phyloP scores from a whole-genome alignment of 2,113 vertebrate genomes.

The Phainopepla nitens region DNA sequence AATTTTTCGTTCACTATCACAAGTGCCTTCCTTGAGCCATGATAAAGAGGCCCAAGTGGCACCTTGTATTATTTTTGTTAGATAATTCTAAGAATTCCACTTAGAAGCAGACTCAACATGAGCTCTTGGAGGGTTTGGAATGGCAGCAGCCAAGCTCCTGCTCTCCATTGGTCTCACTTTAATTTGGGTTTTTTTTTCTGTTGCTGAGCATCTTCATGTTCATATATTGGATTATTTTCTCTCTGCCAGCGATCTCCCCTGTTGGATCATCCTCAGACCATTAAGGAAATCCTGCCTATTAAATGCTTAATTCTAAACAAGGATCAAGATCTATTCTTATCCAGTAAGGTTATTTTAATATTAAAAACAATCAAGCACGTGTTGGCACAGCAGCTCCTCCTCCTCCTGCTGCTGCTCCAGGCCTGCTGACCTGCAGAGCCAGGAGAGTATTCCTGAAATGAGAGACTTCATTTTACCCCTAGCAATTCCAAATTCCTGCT shows the following conservation, averaged over 20 bases:
- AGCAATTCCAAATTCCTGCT: neutral
- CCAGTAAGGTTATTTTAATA: neutral
- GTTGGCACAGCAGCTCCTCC: neutral
- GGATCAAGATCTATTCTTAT: neutral
- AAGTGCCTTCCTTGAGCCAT: accelerated
- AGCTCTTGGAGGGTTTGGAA: neutral
- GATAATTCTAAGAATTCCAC: neutral
- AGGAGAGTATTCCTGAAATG: neutral
- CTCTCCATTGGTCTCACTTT: neutral
- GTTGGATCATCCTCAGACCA: neutral
- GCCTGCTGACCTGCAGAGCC: neutral
- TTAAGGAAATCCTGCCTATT: neutral
- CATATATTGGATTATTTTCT: accelerated
- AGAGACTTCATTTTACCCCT: neutral
- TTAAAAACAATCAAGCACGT: accelerated
- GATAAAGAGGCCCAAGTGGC: neutral
- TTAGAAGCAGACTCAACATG: neutral
- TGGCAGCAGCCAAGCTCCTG: neutral
- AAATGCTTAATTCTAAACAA: neutral
- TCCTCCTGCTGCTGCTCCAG: neutral
- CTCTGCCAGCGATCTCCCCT: neutral
- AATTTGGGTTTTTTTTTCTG: neutral
- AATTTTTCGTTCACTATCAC: accelerated
- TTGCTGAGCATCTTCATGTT: accelerated
- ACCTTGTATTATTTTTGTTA: accelerated